Evolutionary conservation across 2,797 vertebrate genomes (phyloP), one percentile per base, ranked within the genome.

Genomic region (Synanceia verrucosa): DNA sequence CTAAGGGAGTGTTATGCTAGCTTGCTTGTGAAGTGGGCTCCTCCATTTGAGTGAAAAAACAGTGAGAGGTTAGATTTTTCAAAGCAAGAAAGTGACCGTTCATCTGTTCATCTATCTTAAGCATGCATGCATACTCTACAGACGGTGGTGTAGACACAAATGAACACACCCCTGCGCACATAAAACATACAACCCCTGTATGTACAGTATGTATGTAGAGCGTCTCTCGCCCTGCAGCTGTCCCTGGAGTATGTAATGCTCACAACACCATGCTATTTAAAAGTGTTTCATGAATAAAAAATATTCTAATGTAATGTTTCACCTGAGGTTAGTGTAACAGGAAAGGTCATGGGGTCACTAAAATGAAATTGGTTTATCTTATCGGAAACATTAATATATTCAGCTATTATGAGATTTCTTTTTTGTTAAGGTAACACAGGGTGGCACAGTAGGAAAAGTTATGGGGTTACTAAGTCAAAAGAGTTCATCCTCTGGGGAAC

Each of bases 131-230:
- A 28, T n/a, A 43, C 23, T 51, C 18, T 46, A 43, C 14, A 65
- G 39, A 65, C 51, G 34, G 28, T 26, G 19, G 23, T 63, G 41
- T 34, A 8, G 33, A 33, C 34, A 43, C 24, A 55, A 64, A 48
- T 60, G 26, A 64, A 48, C 21, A 64, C 34, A 66, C 39, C 9
- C 29, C 23, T 36, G 23, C 37, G 37, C 29, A 48, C n/a, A 36
- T 21, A 21, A 55, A 74, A 56, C 48, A 66, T 70, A 80, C 43
- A 60, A n/a, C n/a, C n/a, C n/a, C 44, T 47, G 0, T n/a, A n/a
- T n/a, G n/a, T n/a, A n/a, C n/a, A n/a, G n/a, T n/a, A n/a, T n/a
- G n/a, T n/a, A n/a, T n/a, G n/a, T n/a, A n/a, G n/a, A n/a, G 50
- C 50, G 56, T 70, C 67, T 71, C 1, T 11, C 39, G 50, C 46